phyloP scores from a whole-genome alignment of 2,113 vertebrate species.

The Stictonetta naevosa region DNA sequence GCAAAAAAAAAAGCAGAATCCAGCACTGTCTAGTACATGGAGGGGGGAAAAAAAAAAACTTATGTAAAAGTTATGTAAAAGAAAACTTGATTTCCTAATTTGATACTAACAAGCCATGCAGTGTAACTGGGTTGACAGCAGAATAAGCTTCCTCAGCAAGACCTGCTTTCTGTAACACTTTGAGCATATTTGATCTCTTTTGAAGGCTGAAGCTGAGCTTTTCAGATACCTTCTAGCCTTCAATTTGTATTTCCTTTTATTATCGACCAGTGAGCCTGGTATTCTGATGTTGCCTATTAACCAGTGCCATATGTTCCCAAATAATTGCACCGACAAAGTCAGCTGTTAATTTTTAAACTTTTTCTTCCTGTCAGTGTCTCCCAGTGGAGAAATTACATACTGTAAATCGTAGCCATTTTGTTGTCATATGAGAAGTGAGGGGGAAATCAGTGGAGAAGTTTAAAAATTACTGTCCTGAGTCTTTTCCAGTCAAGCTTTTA shows the following conservation, averaged over 20 bases:
- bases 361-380: background rate
- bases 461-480: background rate
- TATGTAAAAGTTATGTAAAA: background rate
- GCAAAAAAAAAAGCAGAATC: background rate
- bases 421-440: constrained; percentile 1
- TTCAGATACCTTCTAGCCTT: background rate
- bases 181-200: background rate
- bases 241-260: background rate
- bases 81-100: constrained; percentile 3
- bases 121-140: background rate
- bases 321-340: background rate
- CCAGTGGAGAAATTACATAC: background rate
- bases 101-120: background rate
- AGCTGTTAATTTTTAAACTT: constrained; percentile 30
- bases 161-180: constrained; percentile 10
- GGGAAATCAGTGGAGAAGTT: background rate
- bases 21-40: background rate
- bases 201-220: background rate
- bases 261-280: background rate
- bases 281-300: background rate
- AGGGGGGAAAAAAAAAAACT: background rate
- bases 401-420: constrained; percentile 13
- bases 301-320: background rate
- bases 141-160: constrained; percentile 21
- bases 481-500: background rate